These are phyloP conservation scores for Leptopilina drosophilae DNA, from an alignment of 2,888 invertebrate genomes.

Conservation along the genomic window DNA sequence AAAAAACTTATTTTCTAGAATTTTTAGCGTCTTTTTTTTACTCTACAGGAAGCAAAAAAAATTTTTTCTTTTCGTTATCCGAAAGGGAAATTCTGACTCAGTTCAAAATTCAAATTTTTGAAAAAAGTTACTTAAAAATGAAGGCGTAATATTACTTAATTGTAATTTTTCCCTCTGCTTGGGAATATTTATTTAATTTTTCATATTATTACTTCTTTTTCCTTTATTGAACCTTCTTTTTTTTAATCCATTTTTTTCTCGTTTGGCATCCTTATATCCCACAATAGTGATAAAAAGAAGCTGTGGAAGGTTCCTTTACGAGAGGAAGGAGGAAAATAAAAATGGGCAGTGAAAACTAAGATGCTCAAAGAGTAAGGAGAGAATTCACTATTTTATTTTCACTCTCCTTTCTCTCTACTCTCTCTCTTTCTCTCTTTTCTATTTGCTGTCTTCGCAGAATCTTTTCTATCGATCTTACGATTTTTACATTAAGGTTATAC, in stretches of 20 bases:
- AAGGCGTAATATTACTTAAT: too few species aligned
- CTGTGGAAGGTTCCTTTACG: conserved; percentile 56
- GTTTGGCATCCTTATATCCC: conserved; percentile 37
- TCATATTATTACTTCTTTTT: too few species aligned
- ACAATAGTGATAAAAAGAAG: conserved; percentile 20
- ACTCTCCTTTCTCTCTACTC: background rate
- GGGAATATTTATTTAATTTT: too few species aligned
- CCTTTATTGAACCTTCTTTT: background rate
- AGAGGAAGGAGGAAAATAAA: conserved; percentile 63
- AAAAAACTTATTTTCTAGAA: too few species aligned
- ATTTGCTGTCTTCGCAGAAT: conserved; percentile 38
- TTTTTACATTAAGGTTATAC: conserved; percentile 26
- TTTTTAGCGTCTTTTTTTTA: too few species aligned
- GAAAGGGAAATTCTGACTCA: too few species aligned
- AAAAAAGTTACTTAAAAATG: too few species aligned
- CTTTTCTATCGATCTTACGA: conserved; percentile 27
- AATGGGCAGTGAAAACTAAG: conserved; percentile 70
- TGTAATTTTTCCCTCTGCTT: too few species aligned
- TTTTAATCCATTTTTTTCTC: conserved; percentile 10
- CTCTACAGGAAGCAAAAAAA: too few species aligned
- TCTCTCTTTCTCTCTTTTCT: conserved; percentile 3
- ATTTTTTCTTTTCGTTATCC: too few species aligned
- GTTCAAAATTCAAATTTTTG: too few species aligned
- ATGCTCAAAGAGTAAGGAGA: conserved; percentile 51
- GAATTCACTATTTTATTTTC: conserved; percentile 48